Evolutionary conservation across 2,888 invertebrate species (phyloP).

Genomic region (Catocala nupta): DNA sequence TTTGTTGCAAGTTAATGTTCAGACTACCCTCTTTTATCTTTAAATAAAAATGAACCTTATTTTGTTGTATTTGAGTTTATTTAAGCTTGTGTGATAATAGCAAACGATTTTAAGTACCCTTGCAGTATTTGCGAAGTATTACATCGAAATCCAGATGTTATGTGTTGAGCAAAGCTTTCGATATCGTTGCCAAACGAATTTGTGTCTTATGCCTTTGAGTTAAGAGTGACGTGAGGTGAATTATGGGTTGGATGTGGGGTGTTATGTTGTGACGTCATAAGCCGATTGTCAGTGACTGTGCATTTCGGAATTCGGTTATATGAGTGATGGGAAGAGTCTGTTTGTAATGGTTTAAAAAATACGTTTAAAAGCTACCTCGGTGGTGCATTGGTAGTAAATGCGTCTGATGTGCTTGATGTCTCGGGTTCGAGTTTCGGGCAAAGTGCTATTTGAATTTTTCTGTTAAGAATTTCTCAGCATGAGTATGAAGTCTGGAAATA

Average conservation of each 20-base stretch:
- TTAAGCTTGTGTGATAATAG: slow-evolving; percentile 1
- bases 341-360: slow-evolving; percentile 28
- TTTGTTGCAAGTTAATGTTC: neutral
- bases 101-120: slow-evolving; percentile 41
- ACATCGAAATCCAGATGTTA: slow-evolving; percentile 73
- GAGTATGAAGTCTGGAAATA: too few species aligned
- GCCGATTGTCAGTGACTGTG: slow-evolving; percentile 67
- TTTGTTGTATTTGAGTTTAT: neutral
- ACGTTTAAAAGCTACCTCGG: neutral
- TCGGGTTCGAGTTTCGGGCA: too few species aligned
- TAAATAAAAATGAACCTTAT: slow-evolving; percentile 11
- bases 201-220: slow-evolving; percentile 1
- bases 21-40: neutral
- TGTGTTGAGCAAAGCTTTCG: slow-evolving; percentile 31
- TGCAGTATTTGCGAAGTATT: slow-evolving; percentile 72
- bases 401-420: too few species aligned
- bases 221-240: neutral
- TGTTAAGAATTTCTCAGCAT: too few species aligned
- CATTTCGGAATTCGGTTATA: slow-evolving; percentile 35
- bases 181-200: slow-evolving; percentile 10
- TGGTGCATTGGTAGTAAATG: too few species aligned
- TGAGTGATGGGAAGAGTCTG: slow-evolving; percentile 14
- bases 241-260: slow-evolving; percentile 46
- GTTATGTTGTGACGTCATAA: slow-evolving; percentile 73
- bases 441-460: too few species aligned